Evolutionary conservation across 2,113 vertebrate species (phyloP), one percentile per base, ranked within the genome.

Genomic region (Murina feae): DNA sequence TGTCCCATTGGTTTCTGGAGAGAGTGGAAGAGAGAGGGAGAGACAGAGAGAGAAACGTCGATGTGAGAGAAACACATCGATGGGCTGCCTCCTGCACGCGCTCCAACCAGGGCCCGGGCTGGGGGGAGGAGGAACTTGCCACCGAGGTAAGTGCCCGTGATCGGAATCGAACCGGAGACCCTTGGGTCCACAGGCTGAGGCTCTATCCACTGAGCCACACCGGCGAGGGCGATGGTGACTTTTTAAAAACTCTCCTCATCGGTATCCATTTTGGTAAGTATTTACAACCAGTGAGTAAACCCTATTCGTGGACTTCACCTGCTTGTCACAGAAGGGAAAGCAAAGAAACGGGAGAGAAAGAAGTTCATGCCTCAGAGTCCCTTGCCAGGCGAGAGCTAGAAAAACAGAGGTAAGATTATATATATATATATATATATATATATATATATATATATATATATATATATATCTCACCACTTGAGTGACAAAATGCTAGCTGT

Each of bases 401-500:
- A 97, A 97, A 95, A 75, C 89, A 81, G 60, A 95, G 94, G 90
- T 25, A 84, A 90, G 96, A 90, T 95, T 96, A 44, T 44, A 44
- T 44, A 2, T 58, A 10, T 23, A 10, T 58, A 30, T 97, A 97
- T 97, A 96, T 49, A 98, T 91, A 44, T 44, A 44, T 44, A 2
- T 58, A 10, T 23, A 10, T 58, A 30, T 97, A 97, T 97, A 96
- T 49, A 44, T 44, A 44, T 44, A 2, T 58, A 10, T 23, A 10
- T 58, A 30, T 97, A 97, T 97, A 96, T 49, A 98, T 91, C 92
- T 96, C 78, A 93, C 88, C 91, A 95, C 96, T 82, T 97, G 98
- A 98, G 97, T 98, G 98, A 99, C 98, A 98, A 98, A 98, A 97
- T 95, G 97, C 98, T 98, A 98, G 98, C 98, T 98, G 98, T 98